Evolutionary conservation across 2,888 invertebrate genomes (phyloP), one percentile per base, ranked within the genome.

Genomic region (Villa cingulata): DNA sequence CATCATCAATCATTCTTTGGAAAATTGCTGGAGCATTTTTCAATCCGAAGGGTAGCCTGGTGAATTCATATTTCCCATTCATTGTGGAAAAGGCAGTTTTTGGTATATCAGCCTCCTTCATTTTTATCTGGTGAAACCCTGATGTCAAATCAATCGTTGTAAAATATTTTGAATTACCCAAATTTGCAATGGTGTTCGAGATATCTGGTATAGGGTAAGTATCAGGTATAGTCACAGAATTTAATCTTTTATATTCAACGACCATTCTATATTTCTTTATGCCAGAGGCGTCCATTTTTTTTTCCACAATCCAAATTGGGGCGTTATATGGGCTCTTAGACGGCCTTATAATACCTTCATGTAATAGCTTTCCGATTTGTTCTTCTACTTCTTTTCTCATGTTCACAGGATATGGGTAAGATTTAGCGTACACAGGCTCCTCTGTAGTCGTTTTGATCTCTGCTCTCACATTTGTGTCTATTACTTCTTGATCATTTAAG

Each of bases 1-100:
- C 45, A 29, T 44, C 41, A 20, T 48, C 45, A 1, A 44, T 48
- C 41, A 41, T 48, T 27, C 48, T 23, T 29, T 48, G 44, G 16
- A 48, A 45, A 4, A 48, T 48, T 2, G 48, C 41, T 10, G 43
- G 40, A 4, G 45, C 45, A n/a, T 40, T 45, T 32, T 41, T 40
- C 9, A 48, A 19, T 1, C 44, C 44, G 18, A 48, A 48, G 3
- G 48, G 45, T 14, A 41, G 14, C 27, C 43, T 36, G 2, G 32
- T 34, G 19, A 45, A 45, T 12, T 29, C 29, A 12, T 29, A 29
- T 12, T 29, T 29, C 4, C 23, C 23, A 23, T 23, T 23, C 23
- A 23, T 23, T 4, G 23, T 23, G 4, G 7, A 23, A 23, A 23
- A 23, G 7, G 7, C 23, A 23, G 23, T 23, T 37, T 47, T 47